These are phyloP conservation scores for Oreochromis tanganicae DNA, from an alignment of 2,113 vertebrate species.

Conservation along the genomic window DNA sequence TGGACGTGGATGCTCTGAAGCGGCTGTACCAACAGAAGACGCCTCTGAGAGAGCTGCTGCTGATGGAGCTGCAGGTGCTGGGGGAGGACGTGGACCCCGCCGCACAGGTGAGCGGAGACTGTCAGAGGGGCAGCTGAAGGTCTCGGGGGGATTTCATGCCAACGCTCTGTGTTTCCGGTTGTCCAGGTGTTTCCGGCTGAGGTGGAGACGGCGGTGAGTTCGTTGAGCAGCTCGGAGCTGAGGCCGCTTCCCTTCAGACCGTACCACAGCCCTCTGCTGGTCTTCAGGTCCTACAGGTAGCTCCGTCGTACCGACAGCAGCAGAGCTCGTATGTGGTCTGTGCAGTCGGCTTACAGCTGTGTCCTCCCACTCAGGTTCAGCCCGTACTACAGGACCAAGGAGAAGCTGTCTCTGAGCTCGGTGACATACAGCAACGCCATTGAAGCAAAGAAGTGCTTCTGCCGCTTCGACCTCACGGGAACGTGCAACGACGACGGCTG, in stretches of 20 bases:
- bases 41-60: slow-evolving; percentile 79
- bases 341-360: neutral
- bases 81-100: slow-evolving; percentile 51
- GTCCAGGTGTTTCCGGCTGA: slow-evolving; percentile 79
- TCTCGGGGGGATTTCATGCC: neutral
- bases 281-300: slow-evolving; percentile 95
- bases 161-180: neutral
- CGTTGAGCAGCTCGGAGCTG: slow-evolving; percentile 66
- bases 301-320: neutral
- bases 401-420: slow-evolving; percentile 90
- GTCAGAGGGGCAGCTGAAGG: neutral
- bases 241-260: slow-evolving; percentile 80
- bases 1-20: no score
- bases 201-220: slow-evolving; percentile 67
- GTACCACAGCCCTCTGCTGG: slow-evolving; percentile 89
- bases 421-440: slow-evolving; percentile 86
- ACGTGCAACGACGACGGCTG: slow-evolving; percentile 95
- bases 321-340: neutral
- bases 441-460: slow-evolving; percentile 86
- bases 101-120: slow-evolving; percentile 60
- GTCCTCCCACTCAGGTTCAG: slow-evolving; percentile 80
- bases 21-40: no score
- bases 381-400: slow-evolving; percentile 95
- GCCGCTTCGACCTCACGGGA: slow-evolving; percentile 92
- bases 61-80: slow-evolving; percentile 48